Percentiles rank a stretch among this genome's conserved stretches.
Evolutionary conservation across 1,140 invertebrate genomes (phyloP).

Genomic region (Homalodisca vitripennis): DNA sequence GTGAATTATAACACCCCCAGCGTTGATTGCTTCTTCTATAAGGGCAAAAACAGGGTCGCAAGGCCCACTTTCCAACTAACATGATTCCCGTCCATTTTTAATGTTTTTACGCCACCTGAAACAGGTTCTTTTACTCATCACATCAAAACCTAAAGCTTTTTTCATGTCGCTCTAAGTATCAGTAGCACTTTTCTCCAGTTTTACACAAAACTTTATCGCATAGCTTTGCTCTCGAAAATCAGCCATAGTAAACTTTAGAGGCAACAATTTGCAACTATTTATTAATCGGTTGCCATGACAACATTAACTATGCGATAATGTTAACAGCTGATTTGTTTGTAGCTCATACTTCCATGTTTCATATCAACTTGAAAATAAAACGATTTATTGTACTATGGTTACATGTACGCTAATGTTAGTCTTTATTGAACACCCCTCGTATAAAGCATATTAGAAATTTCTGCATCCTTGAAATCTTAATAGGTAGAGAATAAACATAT

Average conservation of each 20-base stretch:
- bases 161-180: slow-evolving; percentile 28
- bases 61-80: slow-evolving; percentile 13
- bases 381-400: slow-evolving; percentile 13
- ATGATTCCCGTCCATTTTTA: slow-evolving; percentile 19
- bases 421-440: slow-evolving; percentile 26
- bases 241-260: slow-evolving; percentile 23
- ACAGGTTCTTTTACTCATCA: slow-evolving; percentile 25
- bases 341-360: slow-evolving; percentile 19
- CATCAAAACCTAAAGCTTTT: slow-evolving; percentile 26
- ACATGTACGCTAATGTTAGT: slow-evolving; percentile 18
- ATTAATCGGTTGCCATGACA: slow-evolving; percentile 16
- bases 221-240: slow-evolving; percentile 29
- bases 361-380: slow-evolving; percentile 20
- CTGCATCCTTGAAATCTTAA: no score
- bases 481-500: no score
- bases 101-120: slow-evolving; percentile 14
- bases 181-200: slow-evolving; percentile 25
- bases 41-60: background rate
- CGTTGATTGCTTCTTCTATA: slow-evolving; percentile 3
- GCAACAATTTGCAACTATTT: slow-evolving; percentile 6
- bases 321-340: slow-evolving; percentile 14
- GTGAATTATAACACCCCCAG: slow-evolving; percentile 9
- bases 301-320: slow-evolving; percentile 5
- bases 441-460: no score
- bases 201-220: slow-evolving; percentile 35